Conservation (phyloP, 2,797 vertebrate genomes). For the Notolepis coatsorum region DNA sequence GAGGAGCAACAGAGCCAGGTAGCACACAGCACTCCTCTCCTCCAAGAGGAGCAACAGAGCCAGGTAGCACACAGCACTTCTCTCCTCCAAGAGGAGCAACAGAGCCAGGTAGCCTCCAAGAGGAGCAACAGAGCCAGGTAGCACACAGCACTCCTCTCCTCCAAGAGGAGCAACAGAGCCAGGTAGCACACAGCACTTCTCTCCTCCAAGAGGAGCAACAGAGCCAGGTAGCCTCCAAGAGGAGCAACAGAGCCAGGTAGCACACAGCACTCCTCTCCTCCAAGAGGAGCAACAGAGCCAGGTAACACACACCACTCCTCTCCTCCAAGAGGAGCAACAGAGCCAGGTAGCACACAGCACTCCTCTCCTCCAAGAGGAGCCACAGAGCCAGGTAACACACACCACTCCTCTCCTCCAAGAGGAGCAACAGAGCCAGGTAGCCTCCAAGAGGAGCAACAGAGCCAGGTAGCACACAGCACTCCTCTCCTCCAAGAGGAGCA, state of each 20-base stretch:
- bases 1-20: slow-evolving; percentile 92
- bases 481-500: slow-evolving; percentile 68
- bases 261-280: not conserved
- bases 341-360: slow-evolving; percentile 83
- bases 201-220: slow-evolving; percentile 2
- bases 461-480: slow-evolving; percentile 81
- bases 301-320: slow-evolving; percentile 73
- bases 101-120: no score
- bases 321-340: slow-evolving; percentile 77
- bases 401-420: slow-evolving; percentile 1
- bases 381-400: slow-evolving; percentile 88
- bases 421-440: not conserved
- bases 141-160: not conserved
- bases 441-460: no score
- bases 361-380: slow-evolving; percentile 56
- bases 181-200: slow-evolving; percentile 78
- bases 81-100: slow-evolving; percentile 3
- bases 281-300: slow-evolving; percentile 86
- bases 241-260: slow-evolving; percentile 93
- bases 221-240: no score
- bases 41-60: slow-evolving; percentile 82
- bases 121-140: slow-evolving; percentile 94
- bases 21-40: slow-evolving; percentile 17
- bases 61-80: slow-evolving; percentile 80
- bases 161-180: slow-evolving; percentile 84